Conservation (phyloP, 1,140 invertebrate genomes). For the Pissodes strobi region DNA sequence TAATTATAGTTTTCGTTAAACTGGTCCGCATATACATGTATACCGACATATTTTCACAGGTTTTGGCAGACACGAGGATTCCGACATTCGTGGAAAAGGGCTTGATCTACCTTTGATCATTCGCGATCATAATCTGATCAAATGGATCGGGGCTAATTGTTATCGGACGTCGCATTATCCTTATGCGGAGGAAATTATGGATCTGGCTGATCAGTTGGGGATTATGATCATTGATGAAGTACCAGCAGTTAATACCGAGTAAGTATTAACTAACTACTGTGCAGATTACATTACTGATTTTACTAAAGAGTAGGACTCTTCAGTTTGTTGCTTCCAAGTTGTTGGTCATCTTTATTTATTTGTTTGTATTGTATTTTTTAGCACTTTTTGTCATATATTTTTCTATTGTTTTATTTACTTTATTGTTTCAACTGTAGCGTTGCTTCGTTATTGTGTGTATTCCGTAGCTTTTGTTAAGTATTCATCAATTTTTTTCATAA, state of each 20-base stretch:
- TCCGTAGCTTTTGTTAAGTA: too few relatives aligned
- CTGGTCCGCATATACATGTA: background rate
- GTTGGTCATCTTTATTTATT: too few relatives aligned
- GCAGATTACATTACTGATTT: too few relatives aligned
- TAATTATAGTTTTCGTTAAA: conserved; percentile 13
- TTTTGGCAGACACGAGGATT: conserved; percentile 93
- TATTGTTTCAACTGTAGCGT: too few relatives aligned
- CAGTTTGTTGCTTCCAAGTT: too few relatives aligned
- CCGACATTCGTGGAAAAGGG: conserved; percentile 71
- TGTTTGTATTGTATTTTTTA: too few relatives aligned
- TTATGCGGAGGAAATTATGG: conserved; percentile 96
- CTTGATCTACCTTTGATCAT: conserved; percentile 83
- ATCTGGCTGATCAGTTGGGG: conserved; percentile 88
- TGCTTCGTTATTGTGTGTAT: too few relatives aligned
- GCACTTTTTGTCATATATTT: too few relatives aligned
- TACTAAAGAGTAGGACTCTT: too few relatives aligned
- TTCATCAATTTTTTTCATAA: too few relatives aligned
- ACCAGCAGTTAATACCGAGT: conserved; percentile 87
- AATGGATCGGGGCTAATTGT: conserved; percentile 92
- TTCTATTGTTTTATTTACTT: too few relatives aligned
- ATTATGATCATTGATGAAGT: conserved; percentile 96
- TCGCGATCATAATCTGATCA: conserved; percentile 90
- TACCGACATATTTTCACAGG: conserved; percentile 58
- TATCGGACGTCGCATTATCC: conserved; percentile 98
- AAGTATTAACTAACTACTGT: too few relatives aligned